Conservation (phyloP, 2,888 invertebrate genomes). For the Junonia oenone region DNA sequence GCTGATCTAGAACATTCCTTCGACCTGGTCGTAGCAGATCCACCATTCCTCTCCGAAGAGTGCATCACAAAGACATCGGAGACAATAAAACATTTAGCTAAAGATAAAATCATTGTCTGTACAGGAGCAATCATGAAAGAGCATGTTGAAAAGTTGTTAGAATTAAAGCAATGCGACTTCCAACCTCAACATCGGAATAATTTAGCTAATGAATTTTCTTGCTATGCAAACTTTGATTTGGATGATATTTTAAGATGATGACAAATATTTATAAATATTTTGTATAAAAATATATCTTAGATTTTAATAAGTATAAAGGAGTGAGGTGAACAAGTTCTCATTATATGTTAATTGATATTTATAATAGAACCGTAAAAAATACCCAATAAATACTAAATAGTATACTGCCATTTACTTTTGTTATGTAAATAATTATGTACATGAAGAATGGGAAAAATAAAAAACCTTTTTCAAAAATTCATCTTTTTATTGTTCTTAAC, state of each 20-base stretch:
- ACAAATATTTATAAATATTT: background rate
- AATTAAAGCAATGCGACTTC: constrained; percentile 83
- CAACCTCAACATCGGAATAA: constrained; percentile 92
- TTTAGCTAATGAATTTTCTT: constrained; percentile 94
- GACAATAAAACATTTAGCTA: constrained; percentile 86
- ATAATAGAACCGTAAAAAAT: too few species aligned
- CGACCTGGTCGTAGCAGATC: constrained; percentile 94
- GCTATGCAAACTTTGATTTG: constrained; percentile 92
- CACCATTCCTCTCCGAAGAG: constrained; percentile 96
- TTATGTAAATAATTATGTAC: too few species aligned
- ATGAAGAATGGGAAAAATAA: constrained; percentile 40
- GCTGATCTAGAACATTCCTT: constrained; percentile 80
- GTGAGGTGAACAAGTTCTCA: background rate
- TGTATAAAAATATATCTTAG: background rate
- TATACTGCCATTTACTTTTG: too few species aligned
- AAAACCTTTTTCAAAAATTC: constrained; percentile 52
- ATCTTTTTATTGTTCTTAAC: constrained; percentile 58
- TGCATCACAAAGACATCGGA: constrained; percentile 91
- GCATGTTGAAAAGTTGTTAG: constrained; percentile 81
- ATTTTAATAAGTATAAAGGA: background rate
- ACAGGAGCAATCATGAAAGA: constrained; percentile 92
- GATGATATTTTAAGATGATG: constrained; percentile 64
- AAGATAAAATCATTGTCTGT: constrained; percentile 89
- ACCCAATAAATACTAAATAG: too few species aligned
- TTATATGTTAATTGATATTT: too few species aligned